Evolutionary conservation across 2,113 vertebrate species (phyloP).

Genomic region (Perccottus glenii): DNA sequence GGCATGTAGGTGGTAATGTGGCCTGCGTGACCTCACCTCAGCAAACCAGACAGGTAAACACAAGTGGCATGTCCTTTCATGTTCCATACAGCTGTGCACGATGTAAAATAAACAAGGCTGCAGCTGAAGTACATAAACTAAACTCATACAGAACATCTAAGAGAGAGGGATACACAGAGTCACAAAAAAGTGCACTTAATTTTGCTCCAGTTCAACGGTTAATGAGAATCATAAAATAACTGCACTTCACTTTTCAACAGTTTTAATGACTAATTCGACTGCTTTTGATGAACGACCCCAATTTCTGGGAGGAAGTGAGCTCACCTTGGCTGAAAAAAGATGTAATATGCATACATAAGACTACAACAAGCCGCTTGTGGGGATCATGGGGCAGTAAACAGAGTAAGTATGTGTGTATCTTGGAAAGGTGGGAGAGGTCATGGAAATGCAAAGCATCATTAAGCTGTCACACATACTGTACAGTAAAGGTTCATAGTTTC

Average conservation of each 20-base stretch:
- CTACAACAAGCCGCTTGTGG: slow-evolving; percentile 53
- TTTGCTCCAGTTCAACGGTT: slow-evolving; percentile 4
- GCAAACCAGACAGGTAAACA: slow-evolving; percentile 71
- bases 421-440: slow-evolving; percentile 51
- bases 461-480: slow-evolving; percentile 60
- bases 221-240: slow-evolving; percentile 30
- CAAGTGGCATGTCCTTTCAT: slow-evolving; percentile 62
- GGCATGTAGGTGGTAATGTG: slow-evolving; percentile 55
- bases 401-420: slow-evolving; percentile 34
- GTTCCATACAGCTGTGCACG: slow-evolving; percentile 34
- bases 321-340: slow-evolving; percentile 48
- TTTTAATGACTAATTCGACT: slow-evolving; percentile 28
- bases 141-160: too few relatives aligned
- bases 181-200: slow-evolving; percentile 10
- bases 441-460: slow-evolving; percentile 70
- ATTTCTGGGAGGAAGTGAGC: slow-evolving; percentile 52
- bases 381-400: slow-evolving; percentile 31
- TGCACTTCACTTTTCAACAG: slow-evolving; percentile 16
- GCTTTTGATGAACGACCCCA: slow-evolving; percentile 46
- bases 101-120: slow-evolving; percentile 56
- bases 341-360: slow-evolving; percentile 26
- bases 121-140: slow-evolving; percentile 22
- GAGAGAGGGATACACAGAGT: neutral
- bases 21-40: slow-evolving; percentile 59
- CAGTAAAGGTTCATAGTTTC: slow-evolving; percentile 49